These are phyloP conservation scores for Tiliqua scincoides DNA, from an alignment of 2,113 vertebrate genomes.

Conservation along the genomic window DNA sequence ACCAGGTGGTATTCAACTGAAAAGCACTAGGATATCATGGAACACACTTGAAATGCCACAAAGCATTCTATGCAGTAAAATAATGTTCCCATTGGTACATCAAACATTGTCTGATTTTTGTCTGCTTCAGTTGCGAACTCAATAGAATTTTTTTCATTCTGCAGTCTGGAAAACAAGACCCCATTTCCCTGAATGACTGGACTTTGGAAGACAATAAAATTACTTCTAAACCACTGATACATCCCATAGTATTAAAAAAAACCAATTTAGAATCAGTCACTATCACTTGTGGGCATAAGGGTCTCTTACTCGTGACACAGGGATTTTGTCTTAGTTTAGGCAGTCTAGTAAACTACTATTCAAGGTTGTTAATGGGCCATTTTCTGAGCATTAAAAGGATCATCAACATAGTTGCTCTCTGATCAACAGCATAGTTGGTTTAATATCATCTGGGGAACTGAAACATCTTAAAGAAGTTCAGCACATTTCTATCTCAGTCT, in stretches of 20 bases:
- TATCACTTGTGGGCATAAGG: too few species aligned
- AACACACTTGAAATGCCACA: background rate
- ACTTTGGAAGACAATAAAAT: slow-evolving; percentile 40
- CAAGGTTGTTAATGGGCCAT: slow-evolving; percentile 37
- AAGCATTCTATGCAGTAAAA: slow-evolving; percentile 25
- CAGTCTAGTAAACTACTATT: slow-evolving; percentile 32
- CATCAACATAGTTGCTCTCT: too few species aligned
- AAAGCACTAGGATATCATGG: background rate
- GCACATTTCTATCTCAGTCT: background rate
- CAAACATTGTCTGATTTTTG: slow-evolving; percentile 36
- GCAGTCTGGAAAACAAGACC: slow-evolving; percentile 38
- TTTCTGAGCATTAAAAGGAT: slow-evolving; percentile 2
- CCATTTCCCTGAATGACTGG: slow-evolving; percentile 9
- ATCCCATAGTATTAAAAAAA: slow-evolving; percentile 25
- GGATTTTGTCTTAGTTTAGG: slow-evolving; percentile 1
- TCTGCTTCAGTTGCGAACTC: slow-evolving; percentile 55
- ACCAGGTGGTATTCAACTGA: background rate
- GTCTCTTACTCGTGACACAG: too few species aligned
- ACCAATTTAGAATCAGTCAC: slow-evolving; percentile 40
- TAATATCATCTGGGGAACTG: background rate
- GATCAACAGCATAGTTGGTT: background rate
- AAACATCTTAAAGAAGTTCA: background rate
- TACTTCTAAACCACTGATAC: slow-evolving; percentile 23
- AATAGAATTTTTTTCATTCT: slow-evolving; percentile 34
- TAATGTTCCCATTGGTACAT: slow-evolving; percentile 27